Evolutionary conservation across 2,113 vertebrate species (phyloP).

Genomic region (Misgurnus anguillicaudatus): DNA sequence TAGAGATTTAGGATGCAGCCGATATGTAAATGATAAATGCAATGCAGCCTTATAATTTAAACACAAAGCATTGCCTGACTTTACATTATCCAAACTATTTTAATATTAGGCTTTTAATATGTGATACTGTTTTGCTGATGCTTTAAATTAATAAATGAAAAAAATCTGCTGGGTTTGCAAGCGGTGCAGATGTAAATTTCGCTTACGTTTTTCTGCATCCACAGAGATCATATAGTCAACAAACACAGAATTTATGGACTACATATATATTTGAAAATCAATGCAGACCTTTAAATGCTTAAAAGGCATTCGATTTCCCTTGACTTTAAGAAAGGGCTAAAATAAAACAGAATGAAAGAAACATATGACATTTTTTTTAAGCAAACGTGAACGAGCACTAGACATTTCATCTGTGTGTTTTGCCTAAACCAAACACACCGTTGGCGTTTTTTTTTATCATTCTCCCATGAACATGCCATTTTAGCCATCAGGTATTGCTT

Average conservation of each 20-base stretch:
- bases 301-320: not conserved
- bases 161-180: too few relatives aligned
- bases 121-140: too few relatives aligned
- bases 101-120: too few relatives aligned
- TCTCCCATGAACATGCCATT: conserved; percentile 31
- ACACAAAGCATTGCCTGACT: too few relatives aligned
- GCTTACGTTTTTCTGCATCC: not conserved
- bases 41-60: too few relatives aligned
- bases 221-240: not conserved
- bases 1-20: too few relatives aligned
- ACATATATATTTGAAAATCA: not conserved
- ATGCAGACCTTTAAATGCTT: not conserved
- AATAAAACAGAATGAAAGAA: not conserved
- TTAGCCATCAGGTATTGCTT: conserved; percentile 22
- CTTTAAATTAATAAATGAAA: too few relatives aligned
- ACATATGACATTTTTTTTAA: not conserved
- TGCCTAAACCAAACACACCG: not conserved
- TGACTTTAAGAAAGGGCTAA: not conserved
- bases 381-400: not conserved
- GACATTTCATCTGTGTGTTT: conserved; percentile 17
- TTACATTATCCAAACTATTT: too few relatives aligned
- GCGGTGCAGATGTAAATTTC: too few relatives aligned
- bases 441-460: conserved; percentile 33
- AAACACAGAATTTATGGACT: not conserved
- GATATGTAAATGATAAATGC: too few relatives aligned